Conservation (phyloP, 2,888 invertebrate genomes). For the Zygaena filipendulae region DNA sequence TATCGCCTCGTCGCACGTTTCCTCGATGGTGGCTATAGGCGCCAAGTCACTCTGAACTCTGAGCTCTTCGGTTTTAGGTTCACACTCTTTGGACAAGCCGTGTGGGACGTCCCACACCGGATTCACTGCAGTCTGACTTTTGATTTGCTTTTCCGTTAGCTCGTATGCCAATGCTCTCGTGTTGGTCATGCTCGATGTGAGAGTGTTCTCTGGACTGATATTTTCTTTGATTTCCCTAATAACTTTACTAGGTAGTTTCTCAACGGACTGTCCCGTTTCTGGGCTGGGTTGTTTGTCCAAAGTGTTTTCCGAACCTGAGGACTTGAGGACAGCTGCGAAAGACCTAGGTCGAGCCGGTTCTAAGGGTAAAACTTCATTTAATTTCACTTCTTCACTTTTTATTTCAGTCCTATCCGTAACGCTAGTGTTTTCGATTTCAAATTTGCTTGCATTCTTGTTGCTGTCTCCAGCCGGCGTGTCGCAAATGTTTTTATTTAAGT, state of each 20-base stretch:
- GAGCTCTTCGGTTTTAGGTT: conserved; percentile 29
- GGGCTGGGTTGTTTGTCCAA: conserved; percentile 48
- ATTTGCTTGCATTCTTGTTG: conserved; percentile 16
- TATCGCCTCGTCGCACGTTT: conserved; percentile 39
- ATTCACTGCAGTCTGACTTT: conserved; percentile 27
- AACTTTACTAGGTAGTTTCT: conserved; percentile 65
- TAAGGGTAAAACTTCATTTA: conserved; percentile 24
- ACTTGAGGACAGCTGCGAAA: conserved; percentile 54
- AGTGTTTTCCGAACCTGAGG: conserved; percentile 52
- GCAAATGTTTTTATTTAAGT: conserved; percentile 34
- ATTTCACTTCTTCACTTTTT: conserved; percentile 17
- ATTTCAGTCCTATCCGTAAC: conserved; percentile 11
- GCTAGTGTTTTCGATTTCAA: conserved; percentile 14
- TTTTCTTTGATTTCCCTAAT: conserved; percentile 72
- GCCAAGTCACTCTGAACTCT: conserved; percentile 37
- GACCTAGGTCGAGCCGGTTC: conserved; percentile 42
- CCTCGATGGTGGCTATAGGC: conserved; percentile 55
- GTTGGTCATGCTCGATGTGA: conserved; percentile 50
- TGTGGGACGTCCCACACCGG: conserved; percentile 28
- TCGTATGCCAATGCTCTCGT: conserved; percentile 46
- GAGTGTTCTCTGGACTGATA: conserved; percentile 71
- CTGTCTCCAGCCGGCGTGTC: conserved; percentile 21
- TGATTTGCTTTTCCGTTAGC: conserved; percentile 34
- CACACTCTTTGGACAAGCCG: conserved; percentile 25
- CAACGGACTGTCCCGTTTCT: conserved; percentile 45